These are phyloP conservation scores for Burhinus bistriatus DNA, from an alignment of 2,113 vertebrate species.

Conservation along the genomic window DNA sequence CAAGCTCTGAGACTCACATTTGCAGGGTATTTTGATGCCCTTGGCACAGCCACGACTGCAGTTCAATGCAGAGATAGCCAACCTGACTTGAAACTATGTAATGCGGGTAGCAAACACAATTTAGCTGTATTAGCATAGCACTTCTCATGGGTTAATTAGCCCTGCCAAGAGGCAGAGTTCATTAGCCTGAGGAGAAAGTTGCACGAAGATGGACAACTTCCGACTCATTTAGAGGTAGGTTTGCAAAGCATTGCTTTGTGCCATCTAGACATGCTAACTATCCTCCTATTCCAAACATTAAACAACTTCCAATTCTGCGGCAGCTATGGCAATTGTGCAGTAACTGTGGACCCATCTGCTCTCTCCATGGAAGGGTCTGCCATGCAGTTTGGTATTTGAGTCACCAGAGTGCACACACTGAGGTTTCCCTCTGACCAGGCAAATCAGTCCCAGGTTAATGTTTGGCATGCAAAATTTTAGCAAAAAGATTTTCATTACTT, in stretches of 20 bases:
- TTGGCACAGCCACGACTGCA: neutral
- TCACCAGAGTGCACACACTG: accelerated
- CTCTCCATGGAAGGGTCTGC: neutral
- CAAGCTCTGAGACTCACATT: neutral
- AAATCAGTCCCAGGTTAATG: neutral
- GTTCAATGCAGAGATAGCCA: conserved; percentile 17
- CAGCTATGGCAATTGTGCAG: neutral
- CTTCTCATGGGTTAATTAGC: neutral
- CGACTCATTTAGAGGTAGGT: neutral
- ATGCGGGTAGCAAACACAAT: neutral
- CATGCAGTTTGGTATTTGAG: neutral
- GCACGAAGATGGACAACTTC: neutral
- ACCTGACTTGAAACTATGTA: neutral
- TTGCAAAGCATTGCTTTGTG: neutral
- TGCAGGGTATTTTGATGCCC: neutral
- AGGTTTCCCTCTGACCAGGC: neutral
- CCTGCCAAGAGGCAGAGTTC: conserved; percentile 36
- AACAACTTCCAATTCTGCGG: neutral
- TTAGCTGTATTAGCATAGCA: neutral
- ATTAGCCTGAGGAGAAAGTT: neutral
- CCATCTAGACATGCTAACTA: neutral
- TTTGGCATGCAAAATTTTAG: neutral
- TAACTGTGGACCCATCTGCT: neutral
- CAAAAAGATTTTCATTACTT: neutral
- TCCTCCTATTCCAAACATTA: neutral